Evolutionary conservation across 2,113 vertebrate species (phyloP).

Genomic region (Hydrolagus affinis): DNA sequence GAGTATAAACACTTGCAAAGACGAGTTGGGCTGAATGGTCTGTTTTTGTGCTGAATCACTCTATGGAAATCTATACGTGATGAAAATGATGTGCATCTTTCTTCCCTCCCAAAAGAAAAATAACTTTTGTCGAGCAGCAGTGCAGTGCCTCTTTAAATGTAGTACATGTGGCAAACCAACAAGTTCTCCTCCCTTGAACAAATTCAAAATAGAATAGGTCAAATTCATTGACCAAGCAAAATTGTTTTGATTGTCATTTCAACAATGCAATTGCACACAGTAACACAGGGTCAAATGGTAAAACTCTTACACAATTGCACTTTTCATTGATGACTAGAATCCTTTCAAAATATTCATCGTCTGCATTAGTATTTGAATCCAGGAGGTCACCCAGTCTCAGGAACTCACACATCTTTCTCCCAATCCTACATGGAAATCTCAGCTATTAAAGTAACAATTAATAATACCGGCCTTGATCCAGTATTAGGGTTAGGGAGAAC

Average conservation of each 20-base stretch:
- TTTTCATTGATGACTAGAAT: too few species aligned
- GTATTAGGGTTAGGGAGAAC: too few species aligned
- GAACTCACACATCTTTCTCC: too few species aligned
- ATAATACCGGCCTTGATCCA: neutral
- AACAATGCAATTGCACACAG: neutral
- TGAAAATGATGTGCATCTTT: too few species aligned
- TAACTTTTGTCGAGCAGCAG: too few species aligned
- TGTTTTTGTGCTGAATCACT: neutral
- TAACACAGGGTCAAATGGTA: neutral
- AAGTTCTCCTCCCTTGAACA: neutral
- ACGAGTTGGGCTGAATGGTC: neutral
- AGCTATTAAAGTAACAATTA: neutral
- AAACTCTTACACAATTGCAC: neutral
- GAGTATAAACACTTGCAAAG: too few species aligned
- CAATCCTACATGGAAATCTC: too few species aligned
- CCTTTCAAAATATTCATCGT: too few species aligned
- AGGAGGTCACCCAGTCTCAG: too few species aligned
- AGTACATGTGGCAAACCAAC: neutral
- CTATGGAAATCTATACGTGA: neutral
- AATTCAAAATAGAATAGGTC: neutral
- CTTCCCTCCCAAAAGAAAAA: neutral
- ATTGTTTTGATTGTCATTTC: neutral
- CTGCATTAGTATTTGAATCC: too few species aligned
- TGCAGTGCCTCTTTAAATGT: neutral
- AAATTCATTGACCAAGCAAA: neutral